Conservation (phyloP, 2,797 vertebrate genomes). For the Dromococcyx pavoninus region DNA sequence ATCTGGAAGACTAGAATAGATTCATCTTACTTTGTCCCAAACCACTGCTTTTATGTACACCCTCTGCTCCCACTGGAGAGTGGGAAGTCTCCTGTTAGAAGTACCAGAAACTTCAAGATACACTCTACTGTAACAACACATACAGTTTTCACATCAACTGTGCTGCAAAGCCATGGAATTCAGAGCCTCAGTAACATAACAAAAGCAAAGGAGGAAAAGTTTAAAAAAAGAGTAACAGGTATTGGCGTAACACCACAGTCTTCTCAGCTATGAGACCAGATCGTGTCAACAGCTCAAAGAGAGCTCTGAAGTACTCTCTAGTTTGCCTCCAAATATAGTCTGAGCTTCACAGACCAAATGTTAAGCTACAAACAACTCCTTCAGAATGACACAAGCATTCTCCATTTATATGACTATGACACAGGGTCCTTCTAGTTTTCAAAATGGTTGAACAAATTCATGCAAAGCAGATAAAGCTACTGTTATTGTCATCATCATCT, state of each 20-base stretch:
- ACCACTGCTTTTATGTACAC: constrained; percentile 62
- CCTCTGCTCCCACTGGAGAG: not conserved
- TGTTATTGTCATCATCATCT: not conserved
- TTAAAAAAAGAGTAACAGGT: constrained; percentile 22
- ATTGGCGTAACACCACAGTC: constrained; percentile 39
- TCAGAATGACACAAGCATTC: not conserved
- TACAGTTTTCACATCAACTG: constrained; percentile 55
- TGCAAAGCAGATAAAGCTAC: not conserved
- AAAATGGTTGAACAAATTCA: not conserved
- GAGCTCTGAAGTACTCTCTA: not conserved
- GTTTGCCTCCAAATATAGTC: constrained; percentile 30
- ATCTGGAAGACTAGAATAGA: constrained; percentile 72
- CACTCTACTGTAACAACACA: constrained; percentile 52
- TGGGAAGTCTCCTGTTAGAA: constrained; percentile 48
- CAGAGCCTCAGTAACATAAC: constrained; percentile 55
- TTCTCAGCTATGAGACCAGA: not conserved
- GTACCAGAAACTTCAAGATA: constrained; percentile 59
- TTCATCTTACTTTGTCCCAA: constrained; percentile 48
- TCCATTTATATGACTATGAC: not conserved
- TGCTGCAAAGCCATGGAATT: constrained; percentile 43
- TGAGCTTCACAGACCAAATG: constrained; percentile 9
- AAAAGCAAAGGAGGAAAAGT: constrained; percentile 15
- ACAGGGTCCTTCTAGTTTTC: not conserved
- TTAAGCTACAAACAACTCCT: not conserved
- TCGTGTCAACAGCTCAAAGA: not conserved